Base-by-base conservation (phyloP, 2,888 invertebrate species). In the Drosophila koepferae region DNA sequence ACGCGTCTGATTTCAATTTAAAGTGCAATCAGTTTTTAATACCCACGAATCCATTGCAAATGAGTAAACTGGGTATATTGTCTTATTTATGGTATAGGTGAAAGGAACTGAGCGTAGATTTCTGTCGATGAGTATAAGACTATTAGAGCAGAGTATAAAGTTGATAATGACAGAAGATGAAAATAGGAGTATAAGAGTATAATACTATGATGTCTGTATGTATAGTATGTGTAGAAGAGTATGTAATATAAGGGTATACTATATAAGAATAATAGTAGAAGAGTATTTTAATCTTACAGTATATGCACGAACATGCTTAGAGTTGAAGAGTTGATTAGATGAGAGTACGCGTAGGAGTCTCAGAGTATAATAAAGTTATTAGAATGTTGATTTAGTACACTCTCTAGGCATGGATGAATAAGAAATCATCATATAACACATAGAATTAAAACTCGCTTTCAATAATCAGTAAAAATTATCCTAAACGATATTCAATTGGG, bases 1-100 rank as follows among this genome's bases (percentile, higher is more conserved):
- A 80, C 70, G 72, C 65, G 65, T 59, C 81, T 87, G 88, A 87
- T 86, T 87, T 87, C 83, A 81, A 86, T 86, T 87, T 87, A 85
- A 87, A 84, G 86, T 81, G 86, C 86, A 83, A 74, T 81, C 73
- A 75, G 74, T 84, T 72, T 72, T 80, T 38, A 20, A 36, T 51
- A 36, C 34, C 51, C 51, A 34, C 6, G n/a, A 18, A 18, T 12
- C 7, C 18, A 20, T 18, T 36, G 34, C 34, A 20, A 12, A 14
- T 36, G 31, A 3, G 18, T 18, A 18, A n/a, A 2, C 2, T 0
- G 51, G 14, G 51, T 12, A 7, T 2, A 18, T 51, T 18, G 12
- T 0, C 18, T 23, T 14, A 6, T 6, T 6, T 6, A 6, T 28
- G 23, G 2, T 8, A 9, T 2, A 9, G n/a, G 41, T 41, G 18